Evolutionary conservation across 2,888 invertebrate species (phyloP).

Genomic region (Galerucella calmariensis): DNA sequence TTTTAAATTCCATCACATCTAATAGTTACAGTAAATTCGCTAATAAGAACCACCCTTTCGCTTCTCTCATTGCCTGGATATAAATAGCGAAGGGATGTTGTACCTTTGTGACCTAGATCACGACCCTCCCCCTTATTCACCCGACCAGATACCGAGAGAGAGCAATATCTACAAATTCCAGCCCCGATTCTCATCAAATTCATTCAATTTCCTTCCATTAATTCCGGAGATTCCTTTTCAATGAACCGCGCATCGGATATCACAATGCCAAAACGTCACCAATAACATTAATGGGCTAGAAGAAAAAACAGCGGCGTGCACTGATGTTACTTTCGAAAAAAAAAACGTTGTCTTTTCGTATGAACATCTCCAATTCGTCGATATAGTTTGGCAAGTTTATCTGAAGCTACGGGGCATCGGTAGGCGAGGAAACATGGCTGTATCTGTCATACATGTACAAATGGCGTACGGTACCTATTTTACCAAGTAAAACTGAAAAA

Average conservation of each 20-base stretch:
- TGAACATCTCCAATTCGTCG: no score
- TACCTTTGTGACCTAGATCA: conserved; percentile 20
- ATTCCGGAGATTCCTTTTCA: conserved; percentile 37
- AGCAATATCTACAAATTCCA: conserved; percentile 22
- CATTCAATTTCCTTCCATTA: conserved; percentile 36
- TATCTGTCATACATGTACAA: no score
- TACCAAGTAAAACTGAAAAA: no score
- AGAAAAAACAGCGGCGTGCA: conserved; percentile 7
- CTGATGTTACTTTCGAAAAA: no score
- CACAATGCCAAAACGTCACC: conserved; percentile 36
- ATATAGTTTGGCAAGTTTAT: no score
- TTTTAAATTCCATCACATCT: background rate
- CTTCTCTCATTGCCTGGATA: background rate
- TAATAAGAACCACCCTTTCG: background rate
- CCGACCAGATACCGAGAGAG: background rate
- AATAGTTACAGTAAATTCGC: background rate
- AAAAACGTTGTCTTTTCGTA: no score
- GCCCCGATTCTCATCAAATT: conserved; percentile 32
- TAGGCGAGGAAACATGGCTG: no score
- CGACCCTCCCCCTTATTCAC: background rate
- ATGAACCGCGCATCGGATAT: conserved; percentile 28
- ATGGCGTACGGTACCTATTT: no score
- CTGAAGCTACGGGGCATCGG: no score
- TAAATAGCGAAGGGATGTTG: background rate
- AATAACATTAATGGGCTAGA: conserved; percentile 39